Conservation (phyloP, 2,797 vertebrate species). For the Semotilus atromaculatus region DNA sequence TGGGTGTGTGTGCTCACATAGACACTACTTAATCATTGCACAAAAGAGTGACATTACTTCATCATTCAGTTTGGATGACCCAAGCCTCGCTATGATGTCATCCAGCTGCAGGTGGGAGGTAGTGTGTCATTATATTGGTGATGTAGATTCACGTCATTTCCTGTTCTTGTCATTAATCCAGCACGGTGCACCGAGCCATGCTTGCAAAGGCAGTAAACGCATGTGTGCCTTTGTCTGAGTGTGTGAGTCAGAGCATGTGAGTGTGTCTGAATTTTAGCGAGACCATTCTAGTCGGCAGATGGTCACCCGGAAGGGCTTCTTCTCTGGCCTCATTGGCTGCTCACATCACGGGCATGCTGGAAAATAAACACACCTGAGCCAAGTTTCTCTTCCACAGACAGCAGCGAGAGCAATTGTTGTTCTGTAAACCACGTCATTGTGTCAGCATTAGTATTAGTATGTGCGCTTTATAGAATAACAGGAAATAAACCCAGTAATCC, state of each 20-base stretch:
- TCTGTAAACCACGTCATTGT: slow-evolving; percentile 7
- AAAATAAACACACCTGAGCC: slow-evolving; percentile 38
- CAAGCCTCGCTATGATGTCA: neutral
- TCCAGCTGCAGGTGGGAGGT: slow-evolving; percentile 10
- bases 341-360: slow-evolving; percentile 40
- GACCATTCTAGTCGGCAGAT: slow-evolving; percentile 44
- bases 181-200: slow-evolving; percentile 21
- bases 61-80: slow-evolving; percentile 1
- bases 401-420: slow-evolving; percentile 15
- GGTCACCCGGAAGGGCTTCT: slow-evolving; percentile 51
- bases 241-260: slow-evolving; percentile 26
- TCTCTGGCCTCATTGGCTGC: slow-evolving; percentile 46
- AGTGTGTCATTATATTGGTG: neutral
- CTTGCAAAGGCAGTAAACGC: slow-evolving; percentile 3
- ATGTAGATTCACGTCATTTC: slow-evolving; percentile 10
- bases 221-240: neutral
- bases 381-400: slow-evolving; percentile 5
- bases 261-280: slow-evolving; percentile 13
- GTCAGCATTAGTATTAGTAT: slow-evolving; percentile 14
- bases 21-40: neutral
- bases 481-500: slow-evolving; percentile 23
- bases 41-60: neutral
- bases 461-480: neutral
- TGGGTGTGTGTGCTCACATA: neutral
- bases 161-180: slow-evolving; percentile 37